Evolutionary conservation across 2,888 invertebrate species (phyloP), one percentile per base, ranked within the genome.

Genomic region (Eulithis prunata): DNA sequence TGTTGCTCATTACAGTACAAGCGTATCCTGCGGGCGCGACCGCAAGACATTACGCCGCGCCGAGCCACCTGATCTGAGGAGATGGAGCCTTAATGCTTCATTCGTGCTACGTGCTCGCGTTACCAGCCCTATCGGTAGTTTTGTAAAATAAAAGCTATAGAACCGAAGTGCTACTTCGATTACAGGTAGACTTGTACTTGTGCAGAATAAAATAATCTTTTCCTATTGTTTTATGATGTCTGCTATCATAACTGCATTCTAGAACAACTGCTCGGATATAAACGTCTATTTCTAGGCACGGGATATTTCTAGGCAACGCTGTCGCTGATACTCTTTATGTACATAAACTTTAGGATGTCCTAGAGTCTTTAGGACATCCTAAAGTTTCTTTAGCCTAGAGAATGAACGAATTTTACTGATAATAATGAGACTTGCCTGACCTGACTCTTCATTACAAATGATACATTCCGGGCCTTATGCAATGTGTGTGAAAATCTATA

Each of bases 1-100:
- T 91, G 91, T 89, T 88, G 91, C 91, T 92, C 92, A 93, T 93
- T 93, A 93, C 87, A 81, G 86, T 88, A 91, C 92, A 90, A 87
- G 91, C 86, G 91, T 90, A 93, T 93, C 92, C 92, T 92, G 89
- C 86, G 85, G 78, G 83, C 78, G 89, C 91, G 92, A 92, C 89
- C 89, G 91, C 85, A 88, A 87, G 89, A 89, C 90, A 90, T 90
- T 88, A 89, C 86, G 79, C 78, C 47, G 81, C 86, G 79, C 78
- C 47, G 81, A 83, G 81, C 83, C 89, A 89, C 88, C 87, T 88
- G 91, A 91, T 82, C 85, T 75, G 77, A 71, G 71, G 76, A 82
- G 83, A 83, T 81, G 77, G 79, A 75, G 76, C 74, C 73, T 81
- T 89, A 87, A 86, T 88, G 84, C 82, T 82, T 79, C 84, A 83